Base-by-base conservation (phyloP, 1,140 invertebrate species). In the Drosophila mauritiana region DNA sequence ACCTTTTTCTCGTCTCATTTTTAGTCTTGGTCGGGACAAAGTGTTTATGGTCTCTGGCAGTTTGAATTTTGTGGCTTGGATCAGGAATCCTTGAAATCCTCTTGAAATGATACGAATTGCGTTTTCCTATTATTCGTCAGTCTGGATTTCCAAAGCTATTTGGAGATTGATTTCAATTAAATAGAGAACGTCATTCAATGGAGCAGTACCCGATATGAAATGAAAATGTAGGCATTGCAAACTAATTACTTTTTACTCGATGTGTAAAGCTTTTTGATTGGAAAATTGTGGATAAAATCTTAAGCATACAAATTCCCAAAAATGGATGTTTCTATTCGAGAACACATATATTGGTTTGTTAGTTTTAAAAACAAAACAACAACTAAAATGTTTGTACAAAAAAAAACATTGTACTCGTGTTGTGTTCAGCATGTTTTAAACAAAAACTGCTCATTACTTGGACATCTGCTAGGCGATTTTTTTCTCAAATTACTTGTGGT, bases 1-100 rank as follows among this genome's bases (percentile, higher is more conserved):
- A 82, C 69, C 63, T 78, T 78, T 70, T 65, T 31, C 68, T 68
- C 17, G 37, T 39, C 31, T 65, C 46, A 11, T 34, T 55, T 74
- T 73, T 49, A 37, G 48, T 49, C 73, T 63, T 34, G 31, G 27
- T 22, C 53, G 42, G 39, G 43, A 69, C 15, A 73, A 78, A 84
- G 64, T 72, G 75, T 74, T 62, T 79, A 68, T 58, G 72, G 63
- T 61, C 58, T 22, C 45, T 78, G 79, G 45, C 49, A 55, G 42
- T 69, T 82, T 69, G 61, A 46, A n/a, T 46, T 65, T 53, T 76
- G 56, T 31, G 49, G 73, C 57, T 62, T 43, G n/a, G 37, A 51
- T n/a, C n/a, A 39, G 36, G 39, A 48, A 42, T 65, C 34, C 25
- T 17, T 17, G 17, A 17, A 17, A 17, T 17, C 17, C 15, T 48